A percentile compares a stretch with the other conserved stretches of the same genome.
Evolutionary conservation across 2,797 vertebrate genomes (phyloP).

Genomic region (Molossus alvarezi): DNA sequence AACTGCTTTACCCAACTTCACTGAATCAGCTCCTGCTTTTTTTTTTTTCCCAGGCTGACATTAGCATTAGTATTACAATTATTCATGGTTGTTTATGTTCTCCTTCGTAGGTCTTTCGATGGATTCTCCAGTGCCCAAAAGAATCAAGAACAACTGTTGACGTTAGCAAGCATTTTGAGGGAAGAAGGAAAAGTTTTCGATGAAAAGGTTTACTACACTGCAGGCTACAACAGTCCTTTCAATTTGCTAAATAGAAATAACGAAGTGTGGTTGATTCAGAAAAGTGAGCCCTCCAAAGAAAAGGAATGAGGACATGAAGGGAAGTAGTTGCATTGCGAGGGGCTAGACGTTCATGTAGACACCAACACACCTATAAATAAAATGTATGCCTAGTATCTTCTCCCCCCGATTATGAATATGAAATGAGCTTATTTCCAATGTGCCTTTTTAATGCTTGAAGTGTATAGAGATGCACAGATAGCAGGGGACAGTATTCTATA

Average conservation of each 20-base stretch:
- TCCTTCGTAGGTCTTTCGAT: constrained; percentile 89
- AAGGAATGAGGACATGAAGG: constrained; percentile 52
- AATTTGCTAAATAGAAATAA: constrained; percentile 93
- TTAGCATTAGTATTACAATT: neutral
- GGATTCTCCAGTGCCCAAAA: constrained; percentile 91
- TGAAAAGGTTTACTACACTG: constrained; percentile 92
- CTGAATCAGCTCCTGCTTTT: neutral
- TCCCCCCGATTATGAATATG: neutral
- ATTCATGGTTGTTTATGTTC: neutral
- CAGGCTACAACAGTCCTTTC: constrained; percentile 92
- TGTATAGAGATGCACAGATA: neutral
- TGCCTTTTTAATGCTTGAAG: constrained; percentile 60
- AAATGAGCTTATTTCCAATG: constrained; percentile 53
- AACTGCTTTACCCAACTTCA: neutral
- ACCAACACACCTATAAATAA: neutral
- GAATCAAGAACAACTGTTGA: constrained; percentile 91
- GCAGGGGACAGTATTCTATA: neutral
- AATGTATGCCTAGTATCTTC: neutral
- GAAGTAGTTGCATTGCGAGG: constrained; percentile 1
- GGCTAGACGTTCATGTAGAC: constrained; percentile 50
- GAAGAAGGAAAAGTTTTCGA: constrained; percentile 90
- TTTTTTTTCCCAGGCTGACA: neutral
- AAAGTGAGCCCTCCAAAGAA: constrained; percentile 75
- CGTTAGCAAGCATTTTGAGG: constrained; percentile 91
- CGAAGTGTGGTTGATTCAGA: constrained; percentile 92